A percentile compares a stretch with the other conserved stretches of the same genome.
These are phyloP conservation scores for Clivina fossor DNA, from an alignment of 2,888 invertebrate genomes.

Conservation along the genomic window DNA sequence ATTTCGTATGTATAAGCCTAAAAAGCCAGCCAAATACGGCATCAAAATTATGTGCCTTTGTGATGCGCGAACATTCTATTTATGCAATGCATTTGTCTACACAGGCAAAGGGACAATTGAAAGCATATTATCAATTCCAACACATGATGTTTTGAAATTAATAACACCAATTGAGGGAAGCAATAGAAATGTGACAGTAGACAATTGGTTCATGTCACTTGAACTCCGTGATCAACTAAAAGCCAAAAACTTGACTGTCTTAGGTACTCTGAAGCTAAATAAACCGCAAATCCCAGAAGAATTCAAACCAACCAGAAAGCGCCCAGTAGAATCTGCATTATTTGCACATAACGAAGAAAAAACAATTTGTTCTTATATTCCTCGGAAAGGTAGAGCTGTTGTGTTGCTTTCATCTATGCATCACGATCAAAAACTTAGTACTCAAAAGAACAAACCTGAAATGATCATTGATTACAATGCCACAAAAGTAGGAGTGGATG, in stretches of 20 bases:
- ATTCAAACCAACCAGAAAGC: constrained; percentile 40
- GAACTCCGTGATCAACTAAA: constrained; percentile 39
- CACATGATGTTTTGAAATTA: constrained; percentile 35
- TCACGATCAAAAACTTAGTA: constrained; percentile 24
- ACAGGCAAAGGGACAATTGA: constrained; percentile 15
- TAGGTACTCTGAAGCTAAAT: constrained; percentile 42
- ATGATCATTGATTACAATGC: constrained; percentile 19
- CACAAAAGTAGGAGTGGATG: constrained; percentile 18
- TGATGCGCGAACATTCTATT: constrained; percentile 5
- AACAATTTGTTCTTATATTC: constrained; percentile 30
- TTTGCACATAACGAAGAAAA: constrained; percentile 40
- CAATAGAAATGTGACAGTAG: constrained; percentile 41
- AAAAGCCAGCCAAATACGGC: constrained; percentile 10
- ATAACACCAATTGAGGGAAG: constrained; percentile 33
- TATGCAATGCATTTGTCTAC: constrained; percentile 2
- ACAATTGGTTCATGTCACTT: constrained; percentile 42
- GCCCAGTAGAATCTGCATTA: constrained; percentile 35
- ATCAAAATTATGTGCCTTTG: constrained; percentile 3
- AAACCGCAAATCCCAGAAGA: constrained; percentile 39
- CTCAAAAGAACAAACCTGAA: constrained; percentile 27
- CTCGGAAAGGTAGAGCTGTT: constrained; percentile 30
- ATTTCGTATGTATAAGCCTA: constrained; percentile 13
- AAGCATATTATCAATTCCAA: constrained; percentile 36
- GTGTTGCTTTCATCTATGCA: constrained; percentile 38
- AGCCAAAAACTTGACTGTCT: constrained; percentile 38